Conservation (phyloP, 2,888 invertebrate species). For the Nomada hirtipes region DNA sequence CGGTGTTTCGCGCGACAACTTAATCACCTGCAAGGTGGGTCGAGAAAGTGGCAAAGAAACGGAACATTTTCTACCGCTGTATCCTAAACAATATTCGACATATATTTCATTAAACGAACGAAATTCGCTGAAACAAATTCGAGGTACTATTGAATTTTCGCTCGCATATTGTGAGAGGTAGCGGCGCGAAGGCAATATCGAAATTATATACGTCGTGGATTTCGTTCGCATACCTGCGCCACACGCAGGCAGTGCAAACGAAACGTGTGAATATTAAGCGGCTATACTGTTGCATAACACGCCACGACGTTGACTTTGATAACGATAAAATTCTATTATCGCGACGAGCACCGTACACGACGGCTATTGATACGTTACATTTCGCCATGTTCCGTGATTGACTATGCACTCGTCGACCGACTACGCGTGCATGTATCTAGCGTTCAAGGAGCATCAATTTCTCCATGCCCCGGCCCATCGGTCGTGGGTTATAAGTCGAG, state of each 20-base stretch:
- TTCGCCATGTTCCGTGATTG: neutral
- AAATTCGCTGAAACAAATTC: neutral
- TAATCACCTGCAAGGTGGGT: conserved; percentile 10
- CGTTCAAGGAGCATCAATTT: neutral
- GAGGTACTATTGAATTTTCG: neutral
- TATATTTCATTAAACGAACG: neutral
- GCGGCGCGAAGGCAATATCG: neutral
- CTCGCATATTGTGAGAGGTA: too few relatives aligned
- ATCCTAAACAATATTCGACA: neutral
- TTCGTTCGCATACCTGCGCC: conserved; percentile 24
- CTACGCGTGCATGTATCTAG: neutral
- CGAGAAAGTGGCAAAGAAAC: neutral
- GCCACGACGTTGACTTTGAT: conserved; percentile 51
- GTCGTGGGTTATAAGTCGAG: neutral
- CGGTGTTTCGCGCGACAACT: conserved; percentile 3
- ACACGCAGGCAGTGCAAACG: conserved; percentile 30
- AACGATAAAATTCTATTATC: conserved; percentile 59
- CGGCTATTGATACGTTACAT: conserved; percentile 23
- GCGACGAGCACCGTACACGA: conserved; percentile 1
- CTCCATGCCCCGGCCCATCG: neutral
- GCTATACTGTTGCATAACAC: conserved; percentile 47
- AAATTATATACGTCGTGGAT: conserved; percentile 2
- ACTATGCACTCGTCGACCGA: neutral
- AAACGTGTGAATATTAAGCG: conserved; percentile 53
- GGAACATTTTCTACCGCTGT: neutral